Percentiles rank a stretch among this genome's conserved stretches.
Conservation (phyloP, 2,797 vertebrate genomes). For the Pangasius larnaudii region DNA sequence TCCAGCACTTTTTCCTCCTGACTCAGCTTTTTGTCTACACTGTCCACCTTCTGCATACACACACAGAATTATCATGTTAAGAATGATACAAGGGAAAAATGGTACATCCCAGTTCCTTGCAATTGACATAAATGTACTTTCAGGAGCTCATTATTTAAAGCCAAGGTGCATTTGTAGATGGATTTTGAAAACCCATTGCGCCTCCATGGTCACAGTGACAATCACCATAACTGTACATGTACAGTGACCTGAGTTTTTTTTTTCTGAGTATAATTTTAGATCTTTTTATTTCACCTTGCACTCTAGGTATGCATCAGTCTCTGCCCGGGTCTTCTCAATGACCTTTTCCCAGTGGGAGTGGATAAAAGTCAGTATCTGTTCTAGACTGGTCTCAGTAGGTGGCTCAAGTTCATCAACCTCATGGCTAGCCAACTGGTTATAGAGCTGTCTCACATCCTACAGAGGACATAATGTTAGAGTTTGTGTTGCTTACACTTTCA, state of each 20-base stretch:
- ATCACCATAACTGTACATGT: background rate
- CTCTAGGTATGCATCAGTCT: constrained; percentile 82
- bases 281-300: constrained; percentile 79
- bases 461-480: constrained; percentile 4
- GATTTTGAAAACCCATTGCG: background rate
- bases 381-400: constrained; percentile 83
- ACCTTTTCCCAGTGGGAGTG: constrained; percentile 90
- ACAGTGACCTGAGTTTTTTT: background rate
- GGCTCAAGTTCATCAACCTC: constrained; percentile 84
- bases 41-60: constrained; percentile 69
- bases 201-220: background rate
- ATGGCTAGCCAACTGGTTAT: constrained; percentile 84
- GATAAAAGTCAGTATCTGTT: constrained; percentile 87
- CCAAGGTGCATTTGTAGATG: background rate
- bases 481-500: background rate
- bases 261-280: background rate
- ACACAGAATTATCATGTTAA: no score
- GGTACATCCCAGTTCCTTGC: background rate
- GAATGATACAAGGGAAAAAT: background rate
- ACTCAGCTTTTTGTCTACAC: constrained; percentile 71
- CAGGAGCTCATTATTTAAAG: background rate
- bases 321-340: constrained; percentile 83
- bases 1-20: constrained; percentile 86
- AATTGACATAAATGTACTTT: background rate
- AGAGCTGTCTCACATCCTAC: constrained; percentile 88